Conservation (phyloP, 2,888 invertebrate species). For the Flexamia atlantica region DNA sequence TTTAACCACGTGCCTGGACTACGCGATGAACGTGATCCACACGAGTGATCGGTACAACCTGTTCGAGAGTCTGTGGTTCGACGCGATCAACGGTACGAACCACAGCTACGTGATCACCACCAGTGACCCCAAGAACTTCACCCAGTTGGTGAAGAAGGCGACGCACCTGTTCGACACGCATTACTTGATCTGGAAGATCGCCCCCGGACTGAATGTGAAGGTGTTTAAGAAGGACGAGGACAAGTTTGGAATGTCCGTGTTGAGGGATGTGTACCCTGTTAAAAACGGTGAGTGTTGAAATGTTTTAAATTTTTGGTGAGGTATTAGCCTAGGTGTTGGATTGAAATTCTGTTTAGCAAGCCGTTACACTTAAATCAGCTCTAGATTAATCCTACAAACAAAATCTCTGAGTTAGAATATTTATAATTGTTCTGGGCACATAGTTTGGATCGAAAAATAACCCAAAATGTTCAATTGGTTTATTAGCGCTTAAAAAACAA, state of each 20-base stretch:
- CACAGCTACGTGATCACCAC: slow-evolving; percentile 49
- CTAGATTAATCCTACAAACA: too few relatives aligned
- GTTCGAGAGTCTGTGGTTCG: slow-evolving; percentile 51
- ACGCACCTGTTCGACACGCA: slow-evolving; percentile 63
- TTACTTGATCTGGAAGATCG: slow-evolving; percentile 63
- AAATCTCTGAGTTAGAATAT: too few relatives aligned
- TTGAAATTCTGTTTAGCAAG: too few relatives aligned
- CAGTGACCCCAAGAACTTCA: slow-evolving; percentile 44
- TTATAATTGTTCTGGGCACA: too few relatives aligned
- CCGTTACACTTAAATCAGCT: too few relatives aligned
- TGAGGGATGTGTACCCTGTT: slow-evolving; percentile 73
- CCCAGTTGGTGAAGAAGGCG: slow-evolving; percentile 46
- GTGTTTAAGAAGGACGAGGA: slow-evolving; percentile 62
- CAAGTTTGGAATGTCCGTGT: slow-evolving; percentile 72
- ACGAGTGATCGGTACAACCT: slow-evolving; percentile 43
- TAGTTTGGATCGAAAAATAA: too few relatives aligned
- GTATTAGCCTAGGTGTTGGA: too few relatives aligned
- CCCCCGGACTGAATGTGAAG: slow-evolving; percentile 64
- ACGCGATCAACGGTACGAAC: slow-evolving; percentile 49
- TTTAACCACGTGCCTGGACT: slow-evolving; percentile 21
- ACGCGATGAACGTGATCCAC: slow-evolving; percentile 39
- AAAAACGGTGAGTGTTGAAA: slow-evolving; percentile 48
- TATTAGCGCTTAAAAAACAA: too few relatives aligned
- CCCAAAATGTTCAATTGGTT: too few relatives aligned
- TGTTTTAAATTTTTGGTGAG: too few relatives aligned